A percentile compares a stretch with the other conserved stretches of the same genome.
phyloP scores from a whole-genome alignment of 2,888 invertebrate species.

The Campoplex nolae region DNA sequence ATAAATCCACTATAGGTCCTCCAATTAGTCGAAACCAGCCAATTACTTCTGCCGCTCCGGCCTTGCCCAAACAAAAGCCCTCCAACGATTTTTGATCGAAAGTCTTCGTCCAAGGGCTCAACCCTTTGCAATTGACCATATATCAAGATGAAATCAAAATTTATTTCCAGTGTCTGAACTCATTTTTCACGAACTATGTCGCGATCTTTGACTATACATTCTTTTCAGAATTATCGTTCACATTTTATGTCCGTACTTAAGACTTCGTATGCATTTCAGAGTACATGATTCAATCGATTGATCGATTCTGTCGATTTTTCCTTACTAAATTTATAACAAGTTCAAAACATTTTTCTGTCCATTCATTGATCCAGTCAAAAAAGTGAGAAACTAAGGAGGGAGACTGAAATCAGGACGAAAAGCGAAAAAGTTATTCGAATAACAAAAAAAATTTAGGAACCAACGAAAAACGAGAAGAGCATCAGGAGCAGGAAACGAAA shows the following conservation, averaged over 20 bases:
- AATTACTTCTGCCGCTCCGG: conserved; percentile 68
- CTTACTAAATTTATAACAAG: no score
- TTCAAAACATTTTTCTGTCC: no score
- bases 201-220: no score
- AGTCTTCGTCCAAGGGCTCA: conserved; percentile 30
- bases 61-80: conserved; percentile 49
- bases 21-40: conserved; percentile 76
- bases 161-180: neutral
- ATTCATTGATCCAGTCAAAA: no score
- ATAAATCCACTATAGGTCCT: conserved; percentile 69
- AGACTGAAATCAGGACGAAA: neutral
- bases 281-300: no score
- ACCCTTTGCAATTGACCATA: conserved; percentile 1
- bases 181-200: neutral
- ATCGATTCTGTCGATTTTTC: no score
- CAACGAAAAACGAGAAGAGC: neutral
- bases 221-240: no score
- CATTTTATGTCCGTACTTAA: no score
- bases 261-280: no score
- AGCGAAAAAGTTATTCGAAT: neutral
- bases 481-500: neutral
- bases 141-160: neutral
- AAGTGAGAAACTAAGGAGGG: neutral
- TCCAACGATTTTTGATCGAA: conserved; percentile 38
- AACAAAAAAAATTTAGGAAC: neutral